Evolutionary conservation across 2,113 vertebrate species (phyloP).

Genomic region (Carollia perspicillata): DNA sequence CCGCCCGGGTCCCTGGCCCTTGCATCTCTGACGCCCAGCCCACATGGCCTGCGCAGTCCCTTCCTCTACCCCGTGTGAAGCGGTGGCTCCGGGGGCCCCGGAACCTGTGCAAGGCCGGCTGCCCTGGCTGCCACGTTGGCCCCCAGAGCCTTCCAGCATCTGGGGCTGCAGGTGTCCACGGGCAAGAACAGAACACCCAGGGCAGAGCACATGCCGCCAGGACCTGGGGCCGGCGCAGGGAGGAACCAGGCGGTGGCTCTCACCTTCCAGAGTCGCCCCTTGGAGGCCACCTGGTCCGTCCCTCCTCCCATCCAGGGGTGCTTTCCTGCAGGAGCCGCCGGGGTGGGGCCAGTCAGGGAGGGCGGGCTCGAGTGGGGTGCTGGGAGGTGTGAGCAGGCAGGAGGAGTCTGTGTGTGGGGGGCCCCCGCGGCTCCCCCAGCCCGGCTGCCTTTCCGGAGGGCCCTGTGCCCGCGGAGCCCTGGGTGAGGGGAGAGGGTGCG

Average conservation of each 20-base stretch:
- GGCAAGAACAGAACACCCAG: accelerated
- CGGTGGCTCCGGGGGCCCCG: accelerated
- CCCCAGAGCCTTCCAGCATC: not conserved
- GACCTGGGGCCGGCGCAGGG: not conserved
- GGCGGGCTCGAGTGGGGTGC: constrained; percentile 85
- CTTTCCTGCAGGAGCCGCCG: constrained; percentile 73
- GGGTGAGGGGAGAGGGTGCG: not conserved
- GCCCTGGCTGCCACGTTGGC: not conserved
- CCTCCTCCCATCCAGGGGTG: constrained; percentile 77
- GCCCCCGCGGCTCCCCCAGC: constrained; percentile 71
- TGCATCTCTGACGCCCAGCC: not conserved
- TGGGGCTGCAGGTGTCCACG: too few species aligned
- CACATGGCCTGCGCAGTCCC: not conserved
- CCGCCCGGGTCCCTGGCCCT: not conserved
- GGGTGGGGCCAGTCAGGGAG: constrained; percentile 69
- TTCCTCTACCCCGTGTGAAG: not conserved
- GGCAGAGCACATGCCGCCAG: not conserved
- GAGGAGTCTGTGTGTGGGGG: constrained; percentile 80
- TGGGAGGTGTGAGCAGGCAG: constrained; percentile 91
- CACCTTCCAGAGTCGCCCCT: constrained; percentile 83
- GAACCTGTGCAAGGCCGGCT: not conserved
- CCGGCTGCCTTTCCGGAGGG: constrained; percentile 63
- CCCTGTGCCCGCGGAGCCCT: constrained; percentile 45
- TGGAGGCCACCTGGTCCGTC: constrained; percentile 58
- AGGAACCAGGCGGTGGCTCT: accelerated